phyloP scores from a whole-genome alignment of 92 coral and sea anemone genomes.

The Phymanthus crucifer region DNA sequence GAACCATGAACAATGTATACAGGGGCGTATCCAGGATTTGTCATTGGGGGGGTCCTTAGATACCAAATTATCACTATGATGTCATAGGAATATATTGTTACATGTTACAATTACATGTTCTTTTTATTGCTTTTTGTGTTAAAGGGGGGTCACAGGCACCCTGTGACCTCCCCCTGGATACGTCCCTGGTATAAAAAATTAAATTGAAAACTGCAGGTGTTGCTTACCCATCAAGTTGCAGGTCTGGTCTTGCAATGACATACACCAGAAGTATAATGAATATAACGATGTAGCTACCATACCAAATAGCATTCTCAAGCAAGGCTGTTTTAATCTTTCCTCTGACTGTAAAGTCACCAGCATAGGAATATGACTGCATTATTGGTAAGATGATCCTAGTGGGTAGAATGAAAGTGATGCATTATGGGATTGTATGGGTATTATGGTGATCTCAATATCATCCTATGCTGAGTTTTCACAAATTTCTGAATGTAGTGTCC shows the following conservation, averaged over 20 bases:
- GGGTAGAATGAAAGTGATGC: background rate
- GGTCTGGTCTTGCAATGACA: slow-evolving; percentile 83
- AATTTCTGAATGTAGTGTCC: too few species aligned
- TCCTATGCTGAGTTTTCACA: background rate
- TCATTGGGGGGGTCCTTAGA: too few species aligned
- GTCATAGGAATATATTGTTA: too few species aligned
- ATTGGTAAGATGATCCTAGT: slow-evolving; percentile 90
- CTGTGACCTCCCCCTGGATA: too few species aligned
- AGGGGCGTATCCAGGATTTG: too few species aligned
- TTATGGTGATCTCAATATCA: background rate
- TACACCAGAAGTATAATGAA: slow-evolving; percentile 85
- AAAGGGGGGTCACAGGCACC: too few species aligned
- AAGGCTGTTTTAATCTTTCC: slow-evolving; percentile 97
- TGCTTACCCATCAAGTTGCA: slow-evolving; percentile 89
- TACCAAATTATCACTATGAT: too few species aligned
- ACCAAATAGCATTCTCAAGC: slow-evolving; percentile 96
- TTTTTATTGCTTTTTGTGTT: too few species aligned
- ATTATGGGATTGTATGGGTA: slow-evolving; percentile 10
- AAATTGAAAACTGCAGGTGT: background rate
- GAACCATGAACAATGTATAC: too few species aligned
- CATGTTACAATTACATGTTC: too few species aligned
- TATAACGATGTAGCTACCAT: slow-evolving; percentile 92
- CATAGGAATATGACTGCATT: slow-evolving; percentile 99
- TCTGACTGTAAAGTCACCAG: slow-evolving; percentile 96
- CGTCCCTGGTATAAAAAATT: background rate